phyloP scores from a whole-genome alignment of 2,797 vertebrate genomes.

The Semotilus atromaculatus region DNA sequence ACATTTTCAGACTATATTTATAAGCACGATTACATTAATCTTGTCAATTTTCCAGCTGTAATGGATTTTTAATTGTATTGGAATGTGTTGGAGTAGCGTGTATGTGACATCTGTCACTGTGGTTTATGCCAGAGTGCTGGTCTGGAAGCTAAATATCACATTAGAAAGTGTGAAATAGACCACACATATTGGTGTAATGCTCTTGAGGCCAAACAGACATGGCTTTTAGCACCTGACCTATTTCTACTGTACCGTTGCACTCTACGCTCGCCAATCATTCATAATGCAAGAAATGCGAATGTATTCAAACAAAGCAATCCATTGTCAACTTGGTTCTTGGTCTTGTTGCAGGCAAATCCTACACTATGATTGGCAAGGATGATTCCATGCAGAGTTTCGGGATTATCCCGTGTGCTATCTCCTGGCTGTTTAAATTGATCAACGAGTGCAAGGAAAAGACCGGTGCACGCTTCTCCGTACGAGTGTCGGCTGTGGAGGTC shows the following conservation, averaged over 20 bases:
- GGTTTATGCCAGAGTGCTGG: constrained; percentile 28
- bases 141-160: constrained; percentile 26
- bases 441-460: constrained; percentile 97
- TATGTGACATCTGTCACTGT: constrained; percentile 27
- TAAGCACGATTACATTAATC: constrained; percentile 20
- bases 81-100: neutral
- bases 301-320: neutral
- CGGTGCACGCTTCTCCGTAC: constrained; percentile 94
- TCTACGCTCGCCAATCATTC: neutral
- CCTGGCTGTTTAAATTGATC: constrained; percentile 98
- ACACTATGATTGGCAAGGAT: constrained; percentile 96
- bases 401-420: constrained; percentile 97
- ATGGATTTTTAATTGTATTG: constrained; percentile 15
- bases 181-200: neutral
- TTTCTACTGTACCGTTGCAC: neutral
- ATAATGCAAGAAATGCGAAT: neutral
- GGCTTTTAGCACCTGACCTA: constrained; percentile 7
- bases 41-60: constrained; percentile 14
- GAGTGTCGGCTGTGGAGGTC: constrained; percentile 95
- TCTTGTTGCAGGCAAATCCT: constrained; percentile 87
- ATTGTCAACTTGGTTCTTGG: neutral
- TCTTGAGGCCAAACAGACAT: constrained; percentile 1
- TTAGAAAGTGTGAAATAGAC: constrained; percentile 41
- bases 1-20: constrained; percentile 12
- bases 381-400: constrained; percentile 95